Evolutionary conservation across 2,888 invertebrate genomes (phyloP), one percentile per base, ranked within the genome.

Genomic region (Pomacea canaliculata): DNA sequence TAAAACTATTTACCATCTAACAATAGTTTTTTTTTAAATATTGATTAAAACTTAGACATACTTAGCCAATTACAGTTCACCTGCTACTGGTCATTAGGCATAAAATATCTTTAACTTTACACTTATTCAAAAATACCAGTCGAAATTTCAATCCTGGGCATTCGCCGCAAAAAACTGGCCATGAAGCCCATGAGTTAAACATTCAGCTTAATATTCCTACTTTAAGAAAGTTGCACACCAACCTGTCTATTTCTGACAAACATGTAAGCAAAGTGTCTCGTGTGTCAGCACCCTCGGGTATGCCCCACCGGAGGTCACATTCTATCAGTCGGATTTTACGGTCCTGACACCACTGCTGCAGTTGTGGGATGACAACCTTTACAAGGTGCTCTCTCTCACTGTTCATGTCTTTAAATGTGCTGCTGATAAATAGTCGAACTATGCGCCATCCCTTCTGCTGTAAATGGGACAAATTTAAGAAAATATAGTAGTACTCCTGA

Each of bases 291-390:
- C 84, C 83, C 69, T 78, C 79, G 3, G 84, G 84, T n/a, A 84
- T 82, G 8, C 84, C 84, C 84, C 84, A 84, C 71, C 84, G 79
- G 62, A 84, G 79, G 77, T 84, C 84, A 70, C 82, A 83, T 67
- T 84, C 84, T 48, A 83, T 76, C 46, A 84, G 79, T 48, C 77
- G 76, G n/a, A 84, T 60, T 63, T 81, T 79, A 18, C 78, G 56
- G 66, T 80, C 79, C 67, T 77, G 74, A 69, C 83, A 84, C 81
- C 83, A 82, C 70, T 81, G 80, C 10, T 83, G 76, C 37, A 84
- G 77, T 27, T 65, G 72, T 16, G 84, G 83, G 69, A 84, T 82
- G 49, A 82, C 79, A 48, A 65, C 56, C 65, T 79, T 79, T 19
- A 80, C 76, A 69, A 80, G 74, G 71, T 73, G 71, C 60, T 80